phyloP scores from a whole-genome alignment of 2,113 vertebrate species.

The Pitta sordida region DNA sequence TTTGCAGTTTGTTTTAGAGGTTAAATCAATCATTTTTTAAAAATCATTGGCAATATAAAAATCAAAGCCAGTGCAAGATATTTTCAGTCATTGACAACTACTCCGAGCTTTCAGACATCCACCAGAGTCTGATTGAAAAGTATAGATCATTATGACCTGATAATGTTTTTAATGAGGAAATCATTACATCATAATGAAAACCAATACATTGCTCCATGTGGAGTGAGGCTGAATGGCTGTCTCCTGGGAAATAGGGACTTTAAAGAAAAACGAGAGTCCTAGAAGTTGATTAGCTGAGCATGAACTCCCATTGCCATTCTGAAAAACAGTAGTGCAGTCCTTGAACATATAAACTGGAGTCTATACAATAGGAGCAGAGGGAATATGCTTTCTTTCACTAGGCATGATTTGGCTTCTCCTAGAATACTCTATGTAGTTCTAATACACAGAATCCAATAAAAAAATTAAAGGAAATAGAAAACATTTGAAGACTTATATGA shows the following conservation, averaged over 20 bases:
- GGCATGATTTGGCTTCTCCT: background rate
- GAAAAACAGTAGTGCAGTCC: background rate
- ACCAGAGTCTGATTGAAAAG: background rate
- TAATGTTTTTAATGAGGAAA: slow-evolving; percentile 32
- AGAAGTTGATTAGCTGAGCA: background rate
- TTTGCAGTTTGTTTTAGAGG: slow-evolving; percentile 15
- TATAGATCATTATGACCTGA: slow-evolving; percentile 7
- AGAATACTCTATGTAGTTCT: background rate
- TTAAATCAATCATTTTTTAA: slow-evolving; percentile 19
- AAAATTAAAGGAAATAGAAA: background rate
- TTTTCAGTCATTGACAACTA: background rate
- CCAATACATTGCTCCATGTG: background rate
- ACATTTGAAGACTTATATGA: background rate
- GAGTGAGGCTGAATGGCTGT: background rate
- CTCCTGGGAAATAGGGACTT: background rate
- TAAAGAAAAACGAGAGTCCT: slow-evolving; percentile 12
- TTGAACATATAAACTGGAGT: background rate
- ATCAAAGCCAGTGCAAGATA: background rate
- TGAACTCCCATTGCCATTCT: background rate
- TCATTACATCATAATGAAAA: slow-evolving; percentile 34
- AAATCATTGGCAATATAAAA: background rate
- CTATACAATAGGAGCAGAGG: background rate
- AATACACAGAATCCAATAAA: background rate
- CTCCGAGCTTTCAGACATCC: background rate
- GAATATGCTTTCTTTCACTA: background rate